These are phyloP conservation scores for Alectura lathami DNA, from an alignment of 2,113 vertebrate species.

Conservation along the genomic window DNA sequence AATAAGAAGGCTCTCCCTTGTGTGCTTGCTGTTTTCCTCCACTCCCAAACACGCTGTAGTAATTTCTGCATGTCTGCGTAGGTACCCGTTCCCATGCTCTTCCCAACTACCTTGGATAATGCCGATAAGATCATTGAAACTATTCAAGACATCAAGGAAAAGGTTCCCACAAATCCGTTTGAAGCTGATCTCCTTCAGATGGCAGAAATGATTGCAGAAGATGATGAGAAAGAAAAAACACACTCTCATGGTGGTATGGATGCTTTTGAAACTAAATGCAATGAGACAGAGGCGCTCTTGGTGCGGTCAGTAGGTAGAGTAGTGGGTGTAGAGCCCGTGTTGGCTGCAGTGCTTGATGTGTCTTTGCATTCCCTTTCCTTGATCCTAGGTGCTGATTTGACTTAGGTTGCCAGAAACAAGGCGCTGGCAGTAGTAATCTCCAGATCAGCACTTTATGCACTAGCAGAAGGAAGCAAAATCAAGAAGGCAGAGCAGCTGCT, in stretches of 20 bases:
- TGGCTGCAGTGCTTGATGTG: background rate
- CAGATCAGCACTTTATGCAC: background rate
- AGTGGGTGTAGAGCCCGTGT: background rate
- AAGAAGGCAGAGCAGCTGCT: background rate
- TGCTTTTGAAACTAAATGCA: background rate
- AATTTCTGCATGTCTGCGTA: slow-evolving; percentile 34
- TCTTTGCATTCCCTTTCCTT: background rate
- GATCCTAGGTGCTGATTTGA: background rate
- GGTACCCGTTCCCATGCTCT: slow-evolving; percentile 93
- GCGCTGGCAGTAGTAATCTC: background rate
- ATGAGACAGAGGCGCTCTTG: background rate
- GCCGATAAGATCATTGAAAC: slow-evolving; percentile 84
- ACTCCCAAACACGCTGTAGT: background rate
- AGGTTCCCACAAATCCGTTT: slow-evolving; percentile 87
- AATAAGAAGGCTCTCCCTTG: background rate
- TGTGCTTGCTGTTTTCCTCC: background rate
- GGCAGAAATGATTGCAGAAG: slow-evolving; percentile 97
- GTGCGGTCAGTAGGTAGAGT: background rate
- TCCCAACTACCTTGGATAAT: slow-evolving; percentile 86
- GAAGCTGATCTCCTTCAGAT: slow-evolving; percentile 96
- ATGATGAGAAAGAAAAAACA: slow-evolving; percentile 82
- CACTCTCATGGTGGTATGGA: slow-evolving; percentile 83
- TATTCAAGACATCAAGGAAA: slow-evolving; percentile 90
- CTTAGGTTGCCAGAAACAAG: background rate
- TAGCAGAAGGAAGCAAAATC: background rate